A percentile compares a stretch with the other conserved stretches of the same genome.
phyloP scores from a whole-genome alignment of 2,797 vertebrate species.

The Lutjanus campechanus region DNA sequence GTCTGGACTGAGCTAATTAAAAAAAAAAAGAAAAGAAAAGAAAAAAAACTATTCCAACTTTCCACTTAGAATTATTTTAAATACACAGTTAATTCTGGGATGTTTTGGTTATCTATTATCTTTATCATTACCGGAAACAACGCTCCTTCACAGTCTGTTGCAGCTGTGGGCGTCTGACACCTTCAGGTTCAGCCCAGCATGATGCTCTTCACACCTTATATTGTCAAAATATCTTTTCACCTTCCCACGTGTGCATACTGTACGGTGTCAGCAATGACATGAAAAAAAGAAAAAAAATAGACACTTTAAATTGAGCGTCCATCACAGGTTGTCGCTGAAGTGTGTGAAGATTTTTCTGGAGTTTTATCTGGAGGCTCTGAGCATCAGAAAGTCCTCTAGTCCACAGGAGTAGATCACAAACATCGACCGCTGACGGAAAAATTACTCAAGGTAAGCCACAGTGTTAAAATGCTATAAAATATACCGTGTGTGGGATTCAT shows the following conservation, averaged over 20 bases:
- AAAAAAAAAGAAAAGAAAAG: too few relatives aligned
- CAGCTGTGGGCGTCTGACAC: neutral
- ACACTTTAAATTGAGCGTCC: neutral
- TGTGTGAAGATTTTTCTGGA: neutral
- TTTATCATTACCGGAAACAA: slow-evolving; percentile 1
- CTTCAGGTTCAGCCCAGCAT: neutral
- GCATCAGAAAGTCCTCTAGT: neutral
- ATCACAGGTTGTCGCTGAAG: neutral
- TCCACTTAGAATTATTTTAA: too few relatives aligned
- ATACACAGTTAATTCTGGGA: neutral
- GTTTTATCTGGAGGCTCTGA: neutral
- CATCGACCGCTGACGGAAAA: neutral
- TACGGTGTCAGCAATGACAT: neutral
- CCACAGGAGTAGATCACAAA: neutral
- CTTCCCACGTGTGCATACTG: neutral
- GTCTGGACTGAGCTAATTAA: too few relatives aligned
- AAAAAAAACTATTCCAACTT: too few relatives aligned
- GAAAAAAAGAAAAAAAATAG: too few relatives aligned
- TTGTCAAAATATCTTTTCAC: neutral
- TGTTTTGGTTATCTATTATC: neutral
- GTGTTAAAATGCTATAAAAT: neutral
- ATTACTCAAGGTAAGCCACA: slow-evolving; percentile 35
- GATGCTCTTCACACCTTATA: neutral
- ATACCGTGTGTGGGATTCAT: too few relatives aligned
- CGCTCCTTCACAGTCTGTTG: fast-evolving